phyloP scores from a whole-genome alignment of 2,888 invertebrate genomes.

The Macropis europaea region DNA sequence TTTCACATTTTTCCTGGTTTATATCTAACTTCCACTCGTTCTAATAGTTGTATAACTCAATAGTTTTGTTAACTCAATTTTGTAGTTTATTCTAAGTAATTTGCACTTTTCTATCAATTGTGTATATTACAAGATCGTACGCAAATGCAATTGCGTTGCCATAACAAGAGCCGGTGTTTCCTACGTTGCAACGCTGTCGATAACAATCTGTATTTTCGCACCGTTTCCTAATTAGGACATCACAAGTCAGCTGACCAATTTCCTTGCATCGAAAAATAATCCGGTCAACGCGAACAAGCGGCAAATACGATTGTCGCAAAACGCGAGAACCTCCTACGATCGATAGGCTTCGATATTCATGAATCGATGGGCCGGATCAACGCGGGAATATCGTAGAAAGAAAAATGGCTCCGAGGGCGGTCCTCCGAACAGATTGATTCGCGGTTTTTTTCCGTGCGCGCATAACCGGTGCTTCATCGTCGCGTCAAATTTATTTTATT shows the following conservation, averaged over 20 bases:
- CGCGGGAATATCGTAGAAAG: background rate
- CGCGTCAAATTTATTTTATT: constrained; percentile 21
- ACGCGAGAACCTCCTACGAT: background rate
- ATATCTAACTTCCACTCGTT: too few species aligned
- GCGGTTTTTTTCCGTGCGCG: background rate
- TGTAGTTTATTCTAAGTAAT: too few species aligned
- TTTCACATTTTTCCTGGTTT: too few species aligned
- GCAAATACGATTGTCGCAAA: background rate
- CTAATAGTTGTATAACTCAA: too few species aligned
- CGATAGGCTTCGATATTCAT: constrained; percentile 14
- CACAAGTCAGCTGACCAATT: background rate
- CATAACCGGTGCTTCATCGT: background rate
- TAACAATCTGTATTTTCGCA: too few species aligned
- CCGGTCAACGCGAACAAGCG: constrained; percentile 10
- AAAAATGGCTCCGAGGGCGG: constrained; percentile 12
- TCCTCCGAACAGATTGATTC: constrained; percentile 25
- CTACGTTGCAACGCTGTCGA: too few species aligned
- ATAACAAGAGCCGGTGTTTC: too few species aligned
- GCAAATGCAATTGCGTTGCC: too few species aligned
- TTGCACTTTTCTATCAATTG: too few species aligned
- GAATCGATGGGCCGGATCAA: background rate
- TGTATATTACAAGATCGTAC: too few species aligned
- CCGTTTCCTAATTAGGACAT: too few species aligned
- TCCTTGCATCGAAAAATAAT: constrained; percentile 1
- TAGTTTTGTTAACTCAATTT: too few species aligned